A percentile compares a stretch with the other conserved stretches of the same genome.
Evolutionary conservation across 2,113 vertebrate species (phyloP).

Genomic region (Gallinago media): DNA sequence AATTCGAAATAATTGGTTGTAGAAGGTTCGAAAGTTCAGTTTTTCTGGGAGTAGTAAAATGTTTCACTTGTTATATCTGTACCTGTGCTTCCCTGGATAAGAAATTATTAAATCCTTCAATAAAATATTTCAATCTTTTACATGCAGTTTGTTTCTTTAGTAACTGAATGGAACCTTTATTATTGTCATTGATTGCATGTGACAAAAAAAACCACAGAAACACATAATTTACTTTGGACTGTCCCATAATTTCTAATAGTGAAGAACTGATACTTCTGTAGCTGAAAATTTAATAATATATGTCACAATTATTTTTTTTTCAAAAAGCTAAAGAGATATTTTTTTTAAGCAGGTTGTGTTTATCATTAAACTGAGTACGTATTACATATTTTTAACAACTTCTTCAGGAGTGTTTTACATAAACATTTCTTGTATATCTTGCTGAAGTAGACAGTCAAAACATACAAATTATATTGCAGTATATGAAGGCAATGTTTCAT

Average conservation of each 20-base stretch:
- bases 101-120: background rate
- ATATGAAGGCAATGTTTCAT: background rate
- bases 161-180: background rate
- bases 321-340: background rate
- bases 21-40: background rate
- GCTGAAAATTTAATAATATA: background rate
- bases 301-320: background rate
- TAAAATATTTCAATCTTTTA: slow-evolving; percentile 1
- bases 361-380: background rate
- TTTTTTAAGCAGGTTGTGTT: background rate
- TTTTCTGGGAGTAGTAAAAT: background rate
- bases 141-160: background rate
- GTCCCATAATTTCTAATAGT: background rate
- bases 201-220: background rate
- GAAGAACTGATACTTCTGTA: background rate
- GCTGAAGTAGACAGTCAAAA: background rate
- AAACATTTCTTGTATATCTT: background rate
- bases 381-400: background rate
- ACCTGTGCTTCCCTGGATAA: background rate
- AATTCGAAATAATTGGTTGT: background rate
- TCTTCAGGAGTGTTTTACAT: background rate
- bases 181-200: background rate
- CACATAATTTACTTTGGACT: background rate
- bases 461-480: background rate
- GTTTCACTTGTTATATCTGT: background rate